phyloP scores from a whole-genome alignment of 1,140 invertebrate species.

The Meloidogyne exigua region DNA sequence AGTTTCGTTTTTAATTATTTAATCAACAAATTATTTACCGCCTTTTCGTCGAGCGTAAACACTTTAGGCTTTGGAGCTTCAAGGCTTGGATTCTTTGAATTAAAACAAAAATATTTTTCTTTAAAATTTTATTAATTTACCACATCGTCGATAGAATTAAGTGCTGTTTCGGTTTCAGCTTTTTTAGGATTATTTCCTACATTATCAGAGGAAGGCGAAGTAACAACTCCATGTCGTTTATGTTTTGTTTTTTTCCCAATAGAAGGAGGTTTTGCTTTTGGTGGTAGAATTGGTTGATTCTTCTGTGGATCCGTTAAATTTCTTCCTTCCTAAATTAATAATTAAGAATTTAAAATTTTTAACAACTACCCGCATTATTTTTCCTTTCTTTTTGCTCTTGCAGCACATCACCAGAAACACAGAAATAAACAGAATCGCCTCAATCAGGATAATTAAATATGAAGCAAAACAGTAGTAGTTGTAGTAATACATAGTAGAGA shows the following conservation, averaged over 20 bases:
- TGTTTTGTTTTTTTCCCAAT: not conserved
- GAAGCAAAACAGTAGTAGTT: not conserved
- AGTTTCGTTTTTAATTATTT: not conserved
- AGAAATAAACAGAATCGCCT: not conserved
- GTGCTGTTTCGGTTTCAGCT: not conserved
- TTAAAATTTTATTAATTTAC: not conserved
- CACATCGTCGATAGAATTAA: conserved; percentile 4
- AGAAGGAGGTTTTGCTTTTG: not conserved
- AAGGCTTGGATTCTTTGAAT: not conserved
- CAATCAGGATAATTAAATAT: conserved; percentile 3
- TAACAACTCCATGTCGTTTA: not conserved
- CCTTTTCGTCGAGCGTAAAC: not conserved
- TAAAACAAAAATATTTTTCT: not conserved
- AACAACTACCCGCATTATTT: not conserved
- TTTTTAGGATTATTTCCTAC: not conserved
- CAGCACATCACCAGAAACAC: not conserved
- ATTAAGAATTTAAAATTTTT: not conserved
- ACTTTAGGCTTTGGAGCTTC: conserved; percentile 3
- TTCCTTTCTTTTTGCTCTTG: not conserved
- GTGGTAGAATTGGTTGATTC: not conserved
- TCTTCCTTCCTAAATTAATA: not conserved
- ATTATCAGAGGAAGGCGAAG: not conserved
- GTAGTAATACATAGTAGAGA: not conserved
- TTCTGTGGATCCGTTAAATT: not conserved
- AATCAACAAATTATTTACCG: not conserved